phyloP scores from a whole-genome alignment of 2,888 invertebrate genomes.

The Apodemia zela region DNA sequence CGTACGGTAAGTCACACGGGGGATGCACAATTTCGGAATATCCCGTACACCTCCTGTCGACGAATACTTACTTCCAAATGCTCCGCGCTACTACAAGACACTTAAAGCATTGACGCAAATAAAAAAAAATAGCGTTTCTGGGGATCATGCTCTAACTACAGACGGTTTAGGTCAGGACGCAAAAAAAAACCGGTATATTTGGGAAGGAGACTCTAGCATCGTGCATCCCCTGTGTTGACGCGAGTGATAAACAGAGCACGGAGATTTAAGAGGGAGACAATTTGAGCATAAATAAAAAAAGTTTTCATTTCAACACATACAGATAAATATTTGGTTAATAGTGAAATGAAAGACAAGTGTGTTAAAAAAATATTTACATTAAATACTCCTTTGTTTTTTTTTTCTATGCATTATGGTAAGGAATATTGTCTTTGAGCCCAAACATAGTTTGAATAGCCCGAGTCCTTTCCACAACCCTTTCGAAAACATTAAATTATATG shows the following conservation, averaged over 20 bases:
- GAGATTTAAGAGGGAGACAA: constrained; percentile 76
- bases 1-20: constrained; percentile 74
- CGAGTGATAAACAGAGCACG: constrained; percentile 67
- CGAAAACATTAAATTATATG: constrained; percentile 3
- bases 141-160: constrained; percentile 55
- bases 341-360: constrained; percentile 52
- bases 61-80: constrained; percentile 44
- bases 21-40: constrained; percentile 66
- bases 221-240: constrained; percentile 79
- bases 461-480: constrained; percentile 78
- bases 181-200: constrained; percentile 39
- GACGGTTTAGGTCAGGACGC: constrained; percentile 19
- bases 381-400: constrained; percentile 36
- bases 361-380: constrained; percentile 61
- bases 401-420: constrained; percentile 29
- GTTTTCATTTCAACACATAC: constrained; percentile 49
- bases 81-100: constrained; percentile 70
- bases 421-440: constrained; percentile 41
- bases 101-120: constrained; percentile 46
- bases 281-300: constrained; percentile 52
- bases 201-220: constrained; percentile 70
- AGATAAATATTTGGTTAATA: constrained; percentile 46
- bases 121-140: constrained; percentile 43
- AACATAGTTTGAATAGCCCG: constrained; percentile 48
- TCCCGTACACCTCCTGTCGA: constrained; percentile 60